phyloP scores from a whole-genome alignment of 2,113 vertebrate genomes.

The Elaphurus davidianus region DNA sequence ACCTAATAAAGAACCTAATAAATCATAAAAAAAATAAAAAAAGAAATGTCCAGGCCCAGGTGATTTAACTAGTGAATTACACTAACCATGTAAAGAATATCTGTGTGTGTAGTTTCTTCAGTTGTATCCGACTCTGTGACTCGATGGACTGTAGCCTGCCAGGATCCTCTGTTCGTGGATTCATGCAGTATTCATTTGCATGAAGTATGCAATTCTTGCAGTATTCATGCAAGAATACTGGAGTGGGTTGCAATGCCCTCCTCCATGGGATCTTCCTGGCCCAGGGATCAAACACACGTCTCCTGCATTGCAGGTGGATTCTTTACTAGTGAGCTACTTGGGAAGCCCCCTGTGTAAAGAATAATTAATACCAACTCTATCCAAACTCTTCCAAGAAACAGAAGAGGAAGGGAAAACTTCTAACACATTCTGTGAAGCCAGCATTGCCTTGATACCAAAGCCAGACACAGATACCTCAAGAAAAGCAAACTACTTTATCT shows the following conservation, averaged over 20 bases:
- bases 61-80: neutral
- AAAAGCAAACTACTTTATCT: neutral
- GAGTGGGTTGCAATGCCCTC: neutral
- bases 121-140: neutral
- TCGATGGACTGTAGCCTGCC: neutral
- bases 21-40: neutral
- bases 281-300: neutral
- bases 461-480: neutral
- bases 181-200: neutral
- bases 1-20: too few relatives aligned
- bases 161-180: neutral
- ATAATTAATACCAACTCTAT: neutral
- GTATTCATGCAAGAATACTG: neutral
- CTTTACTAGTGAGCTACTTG: neutral
- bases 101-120: neutral
- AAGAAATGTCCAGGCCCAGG: neutral
- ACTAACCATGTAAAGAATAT: neutral
- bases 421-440: neutral
- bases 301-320: neutral
- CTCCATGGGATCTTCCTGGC: neutral
- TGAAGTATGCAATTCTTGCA: neutral
- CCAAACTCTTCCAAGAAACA: neutral
- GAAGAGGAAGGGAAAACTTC: slow-evolving; percentile 4
- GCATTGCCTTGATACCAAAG: neutral
- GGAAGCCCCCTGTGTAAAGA: neutral